Base-by-base conservation (phyloP, 2,888 invertebrate genomes). In the Diarsia rubi region DNA sequence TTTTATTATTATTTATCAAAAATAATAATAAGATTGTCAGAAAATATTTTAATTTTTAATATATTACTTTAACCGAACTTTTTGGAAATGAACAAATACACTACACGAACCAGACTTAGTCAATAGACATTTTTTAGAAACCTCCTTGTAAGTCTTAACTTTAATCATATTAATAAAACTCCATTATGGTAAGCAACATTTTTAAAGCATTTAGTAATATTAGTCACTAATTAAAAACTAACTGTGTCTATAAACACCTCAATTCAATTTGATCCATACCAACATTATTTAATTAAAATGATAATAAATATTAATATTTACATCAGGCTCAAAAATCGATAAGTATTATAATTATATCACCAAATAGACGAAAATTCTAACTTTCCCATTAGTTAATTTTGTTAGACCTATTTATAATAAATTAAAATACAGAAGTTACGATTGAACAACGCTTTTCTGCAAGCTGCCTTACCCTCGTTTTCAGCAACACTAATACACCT, bases 281-380 rank as follows among this genome's bases (percentile, higher is more conserved):
- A 54, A 69, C 6, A 60, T 57, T 24, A 64, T 83, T 68, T 80
- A 69, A 80, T 72, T 80, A 82, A 63, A 84, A 44, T 31, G 12
- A 47, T 44, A 21, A 45, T 49, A 45, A 52, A n/a, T 24, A 16
- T 31, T 27, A 4, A 72, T 31, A 31, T 4, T n/a, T 14, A 21
- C 14, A 49, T 31, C 0, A n/a, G 83, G 65, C 79, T 79, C 59
- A 69, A 72, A 73, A 63, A 83, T 73, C 42, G n/a, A n/a, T 16
- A 37, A 12, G 14, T n/a, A n/a, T n/a, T n/a, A 5, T 4, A 31
- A 31, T 31, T 31, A 37, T 21, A 14, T 44, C 11, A 6, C 69
- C 66, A 44, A 59, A 59, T 19, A 31, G 19, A 31, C 57, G 9
- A 27, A 59, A 59, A 9, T 3, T 19, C 1, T 8, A 62, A 62